Evolutionary conservation across 2,888 invertebrate genomes (phyloP).

Genomic region (Altica lythri): DNA sequence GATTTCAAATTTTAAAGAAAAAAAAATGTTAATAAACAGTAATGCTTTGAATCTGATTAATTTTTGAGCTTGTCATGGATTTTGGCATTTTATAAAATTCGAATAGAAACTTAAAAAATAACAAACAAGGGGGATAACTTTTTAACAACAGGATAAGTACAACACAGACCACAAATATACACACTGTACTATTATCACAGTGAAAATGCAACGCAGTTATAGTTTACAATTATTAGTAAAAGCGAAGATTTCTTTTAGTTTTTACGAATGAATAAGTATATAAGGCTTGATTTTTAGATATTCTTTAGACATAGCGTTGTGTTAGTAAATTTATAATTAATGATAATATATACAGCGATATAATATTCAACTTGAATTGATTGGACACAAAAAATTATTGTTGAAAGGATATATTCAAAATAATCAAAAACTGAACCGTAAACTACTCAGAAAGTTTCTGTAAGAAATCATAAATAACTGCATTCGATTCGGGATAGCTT

Average conservation of each 20-base stretch:
- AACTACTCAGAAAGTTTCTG: too few relatives aligned
- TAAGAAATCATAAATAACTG: too few relatives aligned
- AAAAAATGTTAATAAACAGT: too few relatives aligned
- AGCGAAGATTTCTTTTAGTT: conserved; percentile 45
- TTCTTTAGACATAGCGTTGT: conserved; percentile 41
- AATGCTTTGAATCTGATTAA: too few relatives aligned
- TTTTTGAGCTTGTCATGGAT: not conserved
- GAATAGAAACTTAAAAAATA: not conserved
- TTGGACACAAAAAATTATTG: too few relatives aligned
- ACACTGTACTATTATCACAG: conserved; percentile 58
- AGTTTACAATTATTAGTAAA: conserved; percentile 47
- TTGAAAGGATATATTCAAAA: too few relatives aligned
- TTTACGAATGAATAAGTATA: conserved; percentile 42
- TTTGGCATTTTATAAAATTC: not conserved
- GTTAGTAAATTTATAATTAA: conserved; percentile 25
- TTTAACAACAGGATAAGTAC: conserved; percentile 45
- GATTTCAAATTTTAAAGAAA: too few relatives aligned
- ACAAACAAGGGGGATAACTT: conserved; percentile 5
- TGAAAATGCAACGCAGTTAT: conserved; percentile 51
- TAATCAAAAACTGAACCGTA: too few relatives aligned
- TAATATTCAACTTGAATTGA: too few relatives aligned
- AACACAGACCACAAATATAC: conserved; percentile 54
- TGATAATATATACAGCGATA: too few relatives aligned
- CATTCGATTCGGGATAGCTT: too few relatives aligned
- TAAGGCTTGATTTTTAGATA: conserved; percentile 47